These are phyloP conservation scores for Listronotus bonariensis DNA, from an alignment of 1,140 invertebrate species.

Conservation along the genomic window DNA sequence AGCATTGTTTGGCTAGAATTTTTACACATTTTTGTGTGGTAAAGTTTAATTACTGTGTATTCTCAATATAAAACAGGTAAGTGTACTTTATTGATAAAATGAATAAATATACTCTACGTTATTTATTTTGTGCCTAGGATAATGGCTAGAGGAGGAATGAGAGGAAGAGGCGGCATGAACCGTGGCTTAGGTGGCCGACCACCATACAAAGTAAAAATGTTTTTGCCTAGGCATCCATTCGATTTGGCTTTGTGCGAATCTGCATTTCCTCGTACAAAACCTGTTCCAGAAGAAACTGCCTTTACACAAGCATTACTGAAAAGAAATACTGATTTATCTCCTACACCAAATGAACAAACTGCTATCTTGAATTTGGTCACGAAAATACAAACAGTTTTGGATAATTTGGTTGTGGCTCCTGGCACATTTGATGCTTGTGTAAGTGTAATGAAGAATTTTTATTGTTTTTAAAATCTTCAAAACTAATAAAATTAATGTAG, in stretches of 20 bases:
- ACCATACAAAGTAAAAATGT: constrained; percentile 68
- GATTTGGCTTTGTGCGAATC: constrained; percentile 87
- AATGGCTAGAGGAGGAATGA: constrained; percentile 63
- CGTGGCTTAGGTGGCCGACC: constrained; percentile 70
- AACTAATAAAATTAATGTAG: too few species aligned
- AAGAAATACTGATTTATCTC: constrained; percentile 87
- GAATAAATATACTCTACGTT: too few species aligned
- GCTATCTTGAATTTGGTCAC: constrained; percentile 90
- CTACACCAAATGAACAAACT: constrained; percentile 86
- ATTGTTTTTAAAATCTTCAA: too few species aligned
- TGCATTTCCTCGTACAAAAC: constrained; percentile 85
- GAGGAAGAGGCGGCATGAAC: constrained; percentile 69
- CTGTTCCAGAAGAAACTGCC: constrained; percentile 78
- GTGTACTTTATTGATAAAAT: too few species aligned
- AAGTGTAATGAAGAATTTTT: constrained; percentile 59
- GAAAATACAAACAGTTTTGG: constrained; percentile 89
- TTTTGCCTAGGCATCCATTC: constrained; percentile 86
- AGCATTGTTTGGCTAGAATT: too few species aligned
- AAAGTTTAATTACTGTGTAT: too few species aligned
- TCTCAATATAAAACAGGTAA: too few species aligned
- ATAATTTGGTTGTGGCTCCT: constrained; percentile 91
- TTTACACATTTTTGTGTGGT: too few species aligned
- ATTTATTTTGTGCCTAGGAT: constrained; percentile 5
- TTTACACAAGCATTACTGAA: constrained; percentile 90
- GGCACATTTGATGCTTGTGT: constrained; percentile 95